Percentiles rank a stretch among this genome's conserved stretches.
These are phyloP conservation scores for Parnassius smintheus DNA, from an alignment of 2,888 invertebrate species.

Conservation along the genomic window DNA sequence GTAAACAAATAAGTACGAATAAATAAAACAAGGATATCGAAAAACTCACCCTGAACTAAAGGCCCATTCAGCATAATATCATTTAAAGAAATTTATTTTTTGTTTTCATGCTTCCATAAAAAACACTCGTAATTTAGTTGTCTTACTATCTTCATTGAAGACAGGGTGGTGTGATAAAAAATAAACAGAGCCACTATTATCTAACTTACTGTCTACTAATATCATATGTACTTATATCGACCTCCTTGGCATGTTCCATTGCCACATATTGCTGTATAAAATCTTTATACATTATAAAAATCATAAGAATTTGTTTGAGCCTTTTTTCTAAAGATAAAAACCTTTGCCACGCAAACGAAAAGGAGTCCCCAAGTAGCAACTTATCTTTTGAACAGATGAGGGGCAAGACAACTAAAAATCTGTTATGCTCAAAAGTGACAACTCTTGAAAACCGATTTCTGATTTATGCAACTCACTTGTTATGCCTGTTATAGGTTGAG, in stretches of 20 bases:
- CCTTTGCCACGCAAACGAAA: conserved; percentile 28
- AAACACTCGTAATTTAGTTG: too few species aligned
- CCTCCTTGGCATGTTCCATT: conserved; percentile 2
- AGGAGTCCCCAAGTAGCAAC: conserved; percentile 29
- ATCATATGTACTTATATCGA: conserved; percentile 11
- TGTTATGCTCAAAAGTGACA: conserved; percentile 20
- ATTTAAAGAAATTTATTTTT: conserved; percentile 25
- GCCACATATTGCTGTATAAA: conserved; percentile 16
- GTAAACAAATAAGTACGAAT: conserved; percentile 13
- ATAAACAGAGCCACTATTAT: not conserved
- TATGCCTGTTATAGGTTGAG: conserved; percentile 10
- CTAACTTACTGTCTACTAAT: too few species aligned
- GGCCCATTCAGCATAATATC: conserved; percentile 28
- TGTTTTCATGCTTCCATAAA: conserved; percentile 13
- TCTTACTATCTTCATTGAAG: too few species aligned
- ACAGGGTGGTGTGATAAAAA: too few species aligned
- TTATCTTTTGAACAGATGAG: conserved; percentile 9
- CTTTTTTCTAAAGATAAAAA: conserved; percentile 25
- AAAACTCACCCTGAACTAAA: conserved; percentile 21
- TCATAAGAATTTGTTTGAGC: conserved; percentile 15
- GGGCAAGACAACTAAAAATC: conserved; percentile 25
- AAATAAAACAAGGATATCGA: conserved; percentile 9
- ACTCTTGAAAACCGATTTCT: too few species aligned
- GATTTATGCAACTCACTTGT: conserved; percentile 16
- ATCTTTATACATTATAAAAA: conserved; percentile 13